phyloP scores from a whole-genome alignment of 2,888 invertebrate species.

The Mythimna pallens region DNA sequence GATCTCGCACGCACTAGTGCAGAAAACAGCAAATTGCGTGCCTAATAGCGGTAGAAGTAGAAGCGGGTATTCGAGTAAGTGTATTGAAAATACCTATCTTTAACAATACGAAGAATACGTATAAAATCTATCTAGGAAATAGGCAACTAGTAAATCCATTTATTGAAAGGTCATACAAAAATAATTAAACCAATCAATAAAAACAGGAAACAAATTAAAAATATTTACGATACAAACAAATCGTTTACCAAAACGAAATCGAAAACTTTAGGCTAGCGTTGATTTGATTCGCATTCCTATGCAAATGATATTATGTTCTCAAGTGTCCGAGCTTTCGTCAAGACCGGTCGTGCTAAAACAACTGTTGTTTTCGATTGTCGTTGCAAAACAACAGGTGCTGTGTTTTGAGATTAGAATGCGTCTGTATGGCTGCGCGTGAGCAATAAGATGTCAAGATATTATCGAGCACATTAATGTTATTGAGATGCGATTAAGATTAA shows the following conservation, averaged over 20 bases:
- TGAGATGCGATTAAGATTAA: conserved; percentile 50
- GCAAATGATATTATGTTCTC: conserved; percentile 55
- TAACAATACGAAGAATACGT: background rate
- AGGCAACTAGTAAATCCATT: background rate
- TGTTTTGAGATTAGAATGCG: conserved; percentile 30
- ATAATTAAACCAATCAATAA: conserved; percentile 15
- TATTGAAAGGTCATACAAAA: background rate
- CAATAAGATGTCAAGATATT: conserved; percentile 37
- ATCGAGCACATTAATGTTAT: conserved; percentile 25
- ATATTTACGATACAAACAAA: conserved; percentile 17
- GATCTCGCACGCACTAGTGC: too few relatives aligned
- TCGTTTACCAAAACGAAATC: conserved; percentile 34
- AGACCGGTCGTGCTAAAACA: conserved; percentile 30
- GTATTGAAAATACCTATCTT: background rate
- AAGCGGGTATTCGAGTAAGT: background rate
- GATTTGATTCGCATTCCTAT: conserved; percentile 50
- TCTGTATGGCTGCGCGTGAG: conserved; percentile 24
- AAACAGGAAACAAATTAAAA: conserved; percentile 7
- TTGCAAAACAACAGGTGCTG: conserved; percentile 61
- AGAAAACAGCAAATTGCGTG: too few relatives aligned
- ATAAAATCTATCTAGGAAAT: conserved; percentile 2
- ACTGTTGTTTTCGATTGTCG: conserved; percentile 42
- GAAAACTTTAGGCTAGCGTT: conserved; percentile 23
- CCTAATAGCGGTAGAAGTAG: too few relatives aligned
- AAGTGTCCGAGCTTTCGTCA: conserved; percentile 45